phyloP scores from a whole-genome alignment of 2,888 invertebrate species.

The Drymonia ruficornis region DNA sequence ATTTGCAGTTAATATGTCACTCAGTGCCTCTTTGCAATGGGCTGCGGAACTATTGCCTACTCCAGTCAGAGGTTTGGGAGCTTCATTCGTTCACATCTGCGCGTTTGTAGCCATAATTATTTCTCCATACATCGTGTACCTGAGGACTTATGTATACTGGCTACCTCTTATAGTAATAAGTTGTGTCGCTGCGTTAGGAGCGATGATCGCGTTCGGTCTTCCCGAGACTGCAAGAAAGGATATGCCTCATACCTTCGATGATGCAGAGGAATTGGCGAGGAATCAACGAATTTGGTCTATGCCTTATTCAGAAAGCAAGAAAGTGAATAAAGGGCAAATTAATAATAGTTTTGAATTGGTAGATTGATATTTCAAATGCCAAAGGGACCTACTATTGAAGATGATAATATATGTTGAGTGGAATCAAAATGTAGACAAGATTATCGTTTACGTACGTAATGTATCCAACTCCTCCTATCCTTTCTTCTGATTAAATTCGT shows the following conservation, averaged over 20 bases:
- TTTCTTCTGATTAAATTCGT: too few species aligned
- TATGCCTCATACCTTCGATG: conserved; percentile 43
- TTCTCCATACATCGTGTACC: conserved; percentile 48
- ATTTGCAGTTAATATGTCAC: conserved; percentile 60
- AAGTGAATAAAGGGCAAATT: conserved; percentile 14
- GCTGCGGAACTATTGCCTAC: conserved; percentile 62
- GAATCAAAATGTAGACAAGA: too few species aligned
- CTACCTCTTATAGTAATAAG: conserved; percentile 28
- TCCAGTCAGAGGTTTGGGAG: conserved; percentile 58
- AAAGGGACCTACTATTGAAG: too few species aligned
- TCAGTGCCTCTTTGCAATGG: conserved; percentile 57
- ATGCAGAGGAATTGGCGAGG: conserved; percentile 27
- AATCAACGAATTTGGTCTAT: conserved; percentile 37
- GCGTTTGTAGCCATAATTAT: conserved; percentile 55
- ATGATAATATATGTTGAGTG: too few species aligned
- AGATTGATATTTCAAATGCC: background rate
- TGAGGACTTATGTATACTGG: conserved; percentile 30
- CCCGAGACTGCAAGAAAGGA: conserved; percentile 48
- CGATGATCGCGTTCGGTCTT: conserved; percentile 31
- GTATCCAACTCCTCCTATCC: too few species aligned
- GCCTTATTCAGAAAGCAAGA: conserved; percentile 29
- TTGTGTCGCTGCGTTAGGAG: conserved; percentile 20
- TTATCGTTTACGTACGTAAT: too few species aligned
- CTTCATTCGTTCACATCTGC: conserved; percentile 57
- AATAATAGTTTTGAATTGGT: conserved; percentile 13